phyloP scores from a whole-genome alignment of 1,140 invertebrate species.

The Lycorma delicatula region DNA sequence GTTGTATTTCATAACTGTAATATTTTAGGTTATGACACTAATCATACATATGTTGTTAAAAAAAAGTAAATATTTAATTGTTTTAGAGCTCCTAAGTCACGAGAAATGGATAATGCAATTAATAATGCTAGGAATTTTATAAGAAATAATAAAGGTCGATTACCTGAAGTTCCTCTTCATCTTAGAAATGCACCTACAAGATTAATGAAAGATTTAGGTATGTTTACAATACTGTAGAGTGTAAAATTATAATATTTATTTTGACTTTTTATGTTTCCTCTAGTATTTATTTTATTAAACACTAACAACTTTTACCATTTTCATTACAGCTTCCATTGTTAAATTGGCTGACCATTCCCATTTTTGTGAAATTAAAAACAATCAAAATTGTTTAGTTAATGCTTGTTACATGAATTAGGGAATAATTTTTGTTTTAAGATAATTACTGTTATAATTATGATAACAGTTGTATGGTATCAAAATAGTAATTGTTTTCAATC shows the following conservation, averaged over 20 bases:
- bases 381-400: too few relatives aligned
- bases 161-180: conserved; percentile 64
- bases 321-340: not conserved
- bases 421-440: too few relatives aligned
- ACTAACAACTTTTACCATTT: not conserved
- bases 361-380: too few relatives aligned
- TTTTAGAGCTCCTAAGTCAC: conserved; percentile 59
- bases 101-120: conserved; percentile 58
- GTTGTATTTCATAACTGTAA: too few relatives aligned
- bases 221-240: too few relatives aligned
- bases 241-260: conserved; percentile 9
- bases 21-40: too few relatives aligned
- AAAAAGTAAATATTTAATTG: too few relatives aligned
- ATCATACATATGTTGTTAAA: too few relatives aligned
- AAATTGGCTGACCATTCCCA: not conserved
- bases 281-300: conserved; percentile 3
- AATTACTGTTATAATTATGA: too few relatives aligned
- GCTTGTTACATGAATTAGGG: too few relatives aligned
- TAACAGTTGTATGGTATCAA: too few relatives aligned
- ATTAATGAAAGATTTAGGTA: conserved; percentile 67
- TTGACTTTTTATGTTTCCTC: not conserved
- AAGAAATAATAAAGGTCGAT: conserved; percentile 52
- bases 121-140: conserved; percentile 50
- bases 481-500: too few relatives aligned
- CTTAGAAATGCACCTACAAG: conserved; percentile 71